Conservation (phyloP, 2,888 invertebrate species). For the Apodemia hepburni region DNA sequence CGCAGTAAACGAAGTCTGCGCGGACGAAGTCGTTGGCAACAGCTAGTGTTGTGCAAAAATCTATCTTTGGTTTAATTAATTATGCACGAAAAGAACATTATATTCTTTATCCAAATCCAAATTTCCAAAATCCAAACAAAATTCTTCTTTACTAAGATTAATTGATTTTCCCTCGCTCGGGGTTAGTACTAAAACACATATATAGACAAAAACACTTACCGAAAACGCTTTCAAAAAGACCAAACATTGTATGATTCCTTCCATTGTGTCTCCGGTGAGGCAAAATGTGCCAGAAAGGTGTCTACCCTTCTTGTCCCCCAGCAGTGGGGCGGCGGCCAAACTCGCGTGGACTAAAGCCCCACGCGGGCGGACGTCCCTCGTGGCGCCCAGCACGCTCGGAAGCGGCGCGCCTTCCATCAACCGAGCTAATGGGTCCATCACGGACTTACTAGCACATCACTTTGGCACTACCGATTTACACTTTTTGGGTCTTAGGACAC, state of each 20-base stretch:
- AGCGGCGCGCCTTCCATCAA: conserved; percentile 88
- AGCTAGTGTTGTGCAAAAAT: too few relatives aligned
- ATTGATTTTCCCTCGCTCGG: too few relatives aligned
- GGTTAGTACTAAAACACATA: too few relatives aligned
- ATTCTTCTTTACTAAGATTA: too few relatives aligned
- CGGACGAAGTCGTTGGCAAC: too few relatives aligned
- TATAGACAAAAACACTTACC: conserved; percentile 81
- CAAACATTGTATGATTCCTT: conserved; percentile 95
- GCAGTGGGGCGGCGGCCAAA: conserved; percentile 86
- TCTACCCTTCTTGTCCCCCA: conserved; percentile 85
- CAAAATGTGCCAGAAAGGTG: conserved; percentile 94
- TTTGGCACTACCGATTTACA: conserved; percentile 22
- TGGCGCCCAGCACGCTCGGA: conserved; percentile 77
- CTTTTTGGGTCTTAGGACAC: neutral
- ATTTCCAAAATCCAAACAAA: too few relatives aligned
- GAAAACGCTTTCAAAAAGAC: conserved; percentile 96
- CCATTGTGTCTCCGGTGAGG: conserved; percentile 95
- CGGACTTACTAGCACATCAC: conserved; percentile 36
- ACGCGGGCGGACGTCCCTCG: conserved; percentile 78
- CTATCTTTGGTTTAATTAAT: too few relatives aligned
- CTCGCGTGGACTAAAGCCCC: conserved; percentile 90
- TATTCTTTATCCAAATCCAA: too few relatives aligned
- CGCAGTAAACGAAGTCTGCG: too few relatives aligned
- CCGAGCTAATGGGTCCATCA: conserved; percentile 91
- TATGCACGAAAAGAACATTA: too few relatives aligned